phyloP scores from a whole-genome alignment of 2,113 vertebrate genomes.

The Pollachius pollachius region DNA sequence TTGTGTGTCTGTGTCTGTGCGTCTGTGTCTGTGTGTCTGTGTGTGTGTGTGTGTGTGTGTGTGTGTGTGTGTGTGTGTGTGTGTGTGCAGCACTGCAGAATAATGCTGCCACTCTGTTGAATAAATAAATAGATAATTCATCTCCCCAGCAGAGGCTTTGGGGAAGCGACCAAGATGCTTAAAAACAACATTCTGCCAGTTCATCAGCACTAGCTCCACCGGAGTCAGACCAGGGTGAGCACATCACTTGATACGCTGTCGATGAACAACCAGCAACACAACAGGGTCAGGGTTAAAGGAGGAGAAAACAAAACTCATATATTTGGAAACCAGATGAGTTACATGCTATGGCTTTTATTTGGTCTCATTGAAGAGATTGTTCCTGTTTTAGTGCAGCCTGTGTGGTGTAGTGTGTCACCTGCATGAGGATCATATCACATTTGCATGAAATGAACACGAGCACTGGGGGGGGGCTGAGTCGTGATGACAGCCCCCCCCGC shows the following conservation, averaged over 20 bases:
- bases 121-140: constrained; percentile 67
- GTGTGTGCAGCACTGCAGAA: constrained; percentile 35
- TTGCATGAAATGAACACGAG: too few relatives aligned
- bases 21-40: constrained; percentile 5
- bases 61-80: too few relatives aligned
- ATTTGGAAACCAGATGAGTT: too few relatives aligned
- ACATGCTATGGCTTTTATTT: too few relatives aligned
- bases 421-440: too few relatives aligned
- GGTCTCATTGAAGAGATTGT: too few relatives aligned
- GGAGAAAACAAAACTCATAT: background rate
- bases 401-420: too few relatives aligned
- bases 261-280: constrained; percentile 1
- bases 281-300: background rate
- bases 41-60: too few relatives aligned
- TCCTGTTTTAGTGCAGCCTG: too few relatives aligned
- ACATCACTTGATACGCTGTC: background rate
- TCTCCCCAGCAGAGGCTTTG: constrained; percentile 49
- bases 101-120: constrained; percentile 52
- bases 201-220: constrained; percentile 31
- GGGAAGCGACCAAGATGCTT: constrained; percentile 38
- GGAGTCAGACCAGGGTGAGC: constrained; percentile 8
- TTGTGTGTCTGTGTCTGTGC: background rate
- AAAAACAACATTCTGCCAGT: constrained; percentile 29
- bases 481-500: too few relatives aligned
- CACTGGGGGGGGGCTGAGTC: too few relatives aligned